phyloP scores from a whole-genome alignment of 2,113 vertebrate species.

The Vireo altiloquus region DNA sequence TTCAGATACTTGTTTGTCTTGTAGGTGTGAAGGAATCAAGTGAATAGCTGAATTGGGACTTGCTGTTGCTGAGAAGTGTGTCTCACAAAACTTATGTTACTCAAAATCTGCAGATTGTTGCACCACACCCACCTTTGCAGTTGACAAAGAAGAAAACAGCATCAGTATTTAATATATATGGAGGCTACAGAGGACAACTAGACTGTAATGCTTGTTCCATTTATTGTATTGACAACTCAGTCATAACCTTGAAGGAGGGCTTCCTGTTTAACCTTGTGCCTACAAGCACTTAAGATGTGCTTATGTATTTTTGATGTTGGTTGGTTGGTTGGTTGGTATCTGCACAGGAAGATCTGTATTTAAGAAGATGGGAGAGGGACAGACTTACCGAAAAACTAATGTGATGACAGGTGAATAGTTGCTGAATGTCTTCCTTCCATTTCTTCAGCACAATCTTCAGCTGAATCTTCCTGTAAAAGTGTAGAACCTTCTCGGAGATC shows the following conservation, averaged over 20 bases:
- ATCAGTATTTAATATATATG: not conserved
- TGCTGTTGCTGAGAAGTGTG: not conserved
- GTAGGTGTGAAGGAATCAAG: not conserved
- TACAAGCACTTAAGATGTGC: not conserved
- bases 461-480: not conserved
- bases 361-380: not conserved
- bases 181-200: not conserved
- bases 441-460: not conserved
- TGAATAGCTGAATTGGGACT: not conserved
- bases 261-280: not conserved
- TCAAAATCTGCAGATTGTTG: not conserved
- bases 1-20: not conserved
- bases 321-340: not conserved
- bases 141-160: not conserved
- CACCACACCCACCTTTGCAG: not conserved
- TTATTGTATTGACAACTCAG: not conserved
- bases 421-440: not conserved
- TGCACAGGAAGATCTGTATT: not conserved
- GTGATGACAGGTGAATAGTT: not conserved
- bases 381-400: not conserved
- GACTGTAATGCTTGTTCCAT: not conserved
- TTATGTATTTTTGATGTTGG: not conserved
- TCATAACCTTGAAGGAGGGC: not conserved
- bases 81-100: not conserved
- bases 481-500: not conserved